Percentiles rank a stretch among this genome's conserved stretches.
These are phyloP conservation scores for Macrosiphum euphorbiae DNA, from an alignment of 2,888 invertebrate species.

Conservation along the genomic window DNA sequence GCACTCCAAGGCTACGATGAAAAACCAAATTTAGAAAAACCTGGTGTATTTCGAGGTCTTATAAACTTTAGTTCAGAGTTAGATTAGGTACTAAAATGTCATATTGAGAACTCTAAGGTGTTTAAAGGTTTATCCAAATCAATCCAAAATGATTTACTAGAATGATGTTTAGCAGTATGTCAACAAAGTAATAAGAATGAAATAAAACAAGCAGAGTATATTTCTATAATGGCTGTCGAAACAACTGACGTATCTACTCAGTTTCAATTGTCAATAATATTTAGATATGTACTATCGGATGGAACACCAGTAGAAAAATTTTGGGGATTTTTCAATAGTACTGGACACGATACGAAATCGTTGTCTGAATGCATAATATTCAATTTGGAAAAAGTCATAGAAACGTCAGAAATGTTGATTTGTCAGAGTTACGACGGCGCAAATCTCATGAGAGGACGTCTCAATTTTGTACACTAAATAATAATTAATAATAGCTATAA, in stretches of 20 bases:
- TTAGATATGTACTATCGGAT: conserved; percentile 66
- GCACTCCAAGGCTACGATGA: background rate
- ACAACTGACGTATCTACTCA: conserved; percentile 66
- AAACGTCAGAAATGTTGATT: conserved; percentile 66
- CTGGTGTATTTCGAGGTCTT: background rate
- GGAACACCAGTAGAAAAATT: conserved; percentile 67
- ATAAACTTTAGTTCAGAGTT: conserved; percentile 17
- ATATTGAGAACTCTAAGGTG: conserved; percentile 50
- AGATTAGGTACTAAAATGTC: conserved; percentile 2
- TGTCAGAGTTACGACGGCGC: conserved; percentile 66
- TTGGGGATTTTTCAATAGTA: conserved; percentile 66
- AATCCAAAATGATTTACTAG: conserved; percentile 67
- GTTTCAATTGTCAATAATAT: conserved; percentile 66
- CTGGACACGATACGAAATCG: conserved; percentile 61
- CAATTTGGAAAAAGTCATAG: conserved; percentile 65
- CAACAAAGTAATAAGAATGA: conserved; percentile 64
- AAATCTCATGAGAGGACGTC: conserved; percentile 40
- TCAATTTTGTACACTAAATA: conserved; percentile 51
- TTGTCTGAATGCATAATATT: conserved; percentile 65
- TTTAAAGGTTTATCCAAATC: conserved; percentile 56
- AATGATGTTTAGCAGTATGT: conserved; percentile 66
- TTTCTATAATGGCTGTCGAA: conserved; percentile 66
- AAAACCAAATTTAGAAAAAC: background rate
- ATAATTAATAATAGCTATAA: conserved; percentile 23
- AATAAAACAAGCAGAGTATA: conserved; percentile 65